Percentiles rank a stretch among this genome's conserved stretches.
Evolutionary conservation across 2,113 vertebrate genomes (phyloP).

Genomic region (Pedetes capensis): DNA sequence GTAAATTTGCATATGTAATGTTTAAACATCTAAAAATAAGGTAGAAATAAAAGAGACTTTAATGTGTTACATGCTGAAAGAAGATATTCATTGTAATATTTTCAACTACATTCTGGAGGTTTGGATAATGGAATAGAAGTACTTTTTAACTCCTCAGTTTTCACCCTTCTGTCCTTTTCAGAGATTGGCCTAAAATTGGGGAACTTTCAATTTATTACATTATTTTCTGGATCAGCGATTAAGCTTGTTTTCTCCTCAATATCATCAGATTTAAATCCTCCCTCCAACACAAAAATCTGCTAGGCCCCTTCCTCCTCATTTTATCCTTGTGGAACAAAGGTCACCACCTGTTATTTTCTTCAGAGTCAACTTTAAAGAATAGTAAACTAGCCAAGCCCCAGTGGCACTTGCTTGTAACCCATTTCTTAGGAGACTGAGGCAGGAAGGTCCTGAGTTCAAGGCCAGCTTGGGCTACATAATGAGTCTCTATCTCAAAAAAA

Average conservation of each 20-base stretch:
- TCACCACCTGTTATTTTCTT: not conserved
- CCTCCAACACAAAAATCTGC: not conserved
- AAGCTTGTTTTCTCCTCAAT: not conserved
- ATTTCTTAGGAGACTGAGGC: not conserved
- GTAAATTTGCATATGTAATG: not conserved
- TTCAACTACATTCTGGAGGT: not conserved
- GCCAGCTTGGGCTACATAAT: not conserved
- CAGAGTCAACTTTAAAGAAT: not conserved
- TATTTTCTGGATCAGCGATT: not conserved
- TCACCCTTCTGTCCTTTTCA: not conserved
- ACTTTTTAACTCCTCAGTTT: not conserved
- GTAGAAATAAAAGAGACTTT: not conserved
- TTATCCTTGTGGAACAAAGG: not conserved
- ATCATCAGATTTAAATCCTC: not conserved
- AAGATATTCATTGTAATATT: not conserved
- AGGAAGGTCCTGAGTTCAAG: not conserved
- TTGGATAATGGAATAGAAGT: slow-evolving; percentile 5
- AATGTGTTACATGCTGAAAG: not conserved
- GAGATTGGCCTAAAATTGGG: not conserved
- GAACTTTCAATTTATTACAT: not conserved
- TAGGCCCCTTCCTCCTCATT: not conserved
- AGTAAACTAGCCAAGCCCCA: not conserved
- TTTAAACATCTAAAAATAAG: not conserved
- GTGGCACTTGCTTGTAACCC: not conserved
- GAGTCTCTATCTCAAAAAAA: not conserved